These are phyloP conservation scores for Stenchaetothrips biformis DNA, from an alignment of 2,888 invertebrate genomes.

Conservation along the genomic window DNA sequence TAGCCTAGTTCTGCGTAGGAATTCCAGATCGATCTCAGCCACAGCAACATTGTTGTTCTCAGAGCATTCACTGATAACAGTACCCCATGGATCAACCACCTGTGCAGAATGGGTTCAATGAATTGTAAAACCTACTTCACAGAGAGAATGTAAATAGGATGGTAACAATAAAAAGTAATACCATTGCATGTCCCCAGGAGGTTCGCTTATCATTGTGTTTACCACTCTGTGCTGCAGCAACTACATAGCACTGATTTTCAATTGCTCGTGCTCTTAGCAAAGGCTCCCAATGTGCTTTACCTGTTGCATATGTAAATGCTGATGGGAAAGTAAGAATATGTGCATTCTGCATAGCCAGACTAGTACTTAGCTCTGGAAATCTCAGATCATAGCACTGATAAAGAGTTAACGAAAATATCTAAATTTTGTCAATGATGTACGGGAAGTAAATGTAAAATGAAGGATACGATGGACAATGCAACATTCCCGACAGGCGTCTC, in stretches of 20 bases:
- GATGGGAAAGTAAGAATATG: conserved; percentile 48
- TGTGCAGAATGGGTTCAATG: conserved; percentile 8
- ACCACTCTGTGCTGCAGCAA: conserved; percentile 85
- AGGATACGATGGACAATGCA: conserved; percentile 67
- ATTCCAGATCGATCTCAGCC: not conserved
- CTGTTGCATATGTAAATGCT: conserved; percentile 55
- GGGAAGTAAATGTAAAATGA: too few relatives aligned
- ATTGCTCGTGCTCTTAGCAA: conserved; percentile 84
- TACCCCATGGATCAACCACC: conserved; percentile 78
- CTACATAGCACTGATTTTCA: conserved; percentile 92
- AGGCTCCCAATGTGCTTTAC: conserved; percentile 89
- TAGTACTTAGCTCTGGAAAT: conserved; percentile 76
- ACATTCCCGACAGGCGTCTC: conserved; percentile 75
- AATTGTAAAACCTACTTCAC: not conserved
- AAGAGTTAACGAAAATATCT: conserved; percentile 33
- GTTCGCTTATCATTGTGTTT: conserved; percentile 76
- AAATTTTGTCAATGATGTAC: too few relatives aligned
- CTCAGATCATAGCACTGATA: conserved; percentile 79
- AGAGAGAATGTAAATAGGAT: too few relatives aligned
- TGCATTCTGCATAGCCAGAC: too few relatives aligned
- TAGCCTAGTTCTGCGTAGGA: conserved; percentile 57
- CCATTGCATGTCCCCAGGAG: conserved; percentile 88
- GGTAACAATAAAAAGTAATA: too few relatives aligned
- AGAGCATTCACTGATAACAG: conserved; percentile 70
- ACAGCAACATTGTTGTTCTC: conserved; percentile 52